phyloP scores from a whole-genome alignment of 2,797 vertebrate genomes.

The Sus cebifrons region DNA sequence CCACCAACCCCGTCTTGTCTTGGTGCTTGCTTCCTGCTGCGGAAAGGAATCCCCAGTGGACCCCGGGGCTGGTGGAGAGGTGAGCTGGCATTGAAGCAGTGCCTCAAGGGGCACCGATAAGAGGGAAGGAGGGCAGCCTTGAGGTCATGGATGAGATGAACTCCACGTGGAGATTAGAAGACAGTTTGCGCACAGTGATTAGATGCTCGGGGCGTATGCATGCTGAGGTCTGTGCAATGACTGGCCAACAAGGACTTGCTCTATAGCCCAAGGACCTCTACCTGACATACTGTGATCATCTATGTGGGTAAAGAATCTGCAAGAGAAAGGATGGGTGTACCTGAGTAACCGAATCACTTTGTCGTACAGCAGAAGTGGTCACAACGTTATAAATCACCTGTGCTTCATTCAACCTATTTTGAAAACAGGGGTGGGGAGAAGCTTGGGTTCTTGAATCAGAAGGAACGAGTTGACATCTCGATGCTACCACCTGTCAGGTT shows the following conservation, averaged over 20 bases:
- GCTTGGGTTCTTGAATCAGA: neutral
- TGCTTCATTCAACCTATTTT: no score
- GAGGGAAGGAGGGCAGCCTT: neutral
- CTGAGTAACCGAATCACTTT: no score
- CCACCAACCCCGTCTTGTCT: neutral
- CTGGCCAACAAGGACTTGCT: no score
- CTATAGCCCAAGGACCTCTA: no score
- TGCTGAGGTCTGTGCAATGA: no score
- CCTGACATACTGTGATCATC: no score
- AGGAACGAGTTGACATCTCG: neutral
- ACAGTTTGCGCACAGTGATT: neutral
- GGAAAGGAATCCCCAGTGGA: neutral
- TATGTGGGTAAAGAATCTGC: no score
- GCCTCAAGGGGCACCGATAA: neutral
- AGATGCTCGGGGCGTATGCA: neutral
- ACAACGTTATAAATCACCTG: no score
- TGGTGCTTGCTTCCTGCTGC: neutral
- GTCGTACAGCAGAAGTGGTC: no score
- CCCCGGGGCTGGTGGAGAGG: neutral
- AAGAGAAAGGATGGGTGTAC: no score
- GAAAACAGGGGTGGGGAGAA: neutral
- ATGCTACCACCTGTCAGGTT: neutral
- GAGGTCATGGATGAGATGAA: neutral
- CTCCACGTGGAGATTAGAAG: neutral
- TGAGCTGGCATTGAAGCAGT: no score